A percentile compares a stretch with the other conserved stretches of the same genome.
Evolutionary conservation across 2,113 vertebrate species (phyloP).

Genomic region (Setophaga petechia): DNA sequence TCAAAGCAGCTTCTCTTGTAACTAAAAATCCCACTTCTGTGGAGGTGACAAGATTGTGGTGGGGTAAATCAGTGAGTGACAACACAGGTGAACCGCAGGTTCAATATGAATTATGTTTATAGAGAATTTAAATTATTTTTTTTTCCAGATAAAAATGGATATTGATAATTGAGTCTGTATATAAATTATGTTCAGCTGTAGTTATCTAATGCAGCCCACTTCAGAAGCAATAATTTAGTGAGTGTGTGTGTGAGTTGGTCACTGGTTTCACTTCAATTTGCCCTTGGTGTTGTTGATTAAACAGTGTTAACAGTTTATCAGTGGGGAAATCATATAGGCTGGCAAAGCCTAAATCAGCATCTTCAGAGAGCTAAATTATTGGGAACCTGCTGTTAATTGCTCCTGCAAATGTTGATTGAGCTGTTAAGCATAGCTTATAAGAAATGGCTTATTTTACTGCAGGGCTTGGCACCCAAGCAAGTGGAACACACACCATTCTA

Average conservation of each 20-base stretch:
- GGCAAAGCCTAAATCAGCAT: neutral
- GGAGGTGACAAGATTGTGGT: neutral
- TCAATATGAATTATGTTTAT: neutral
- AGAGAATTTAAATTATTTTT: neutral
- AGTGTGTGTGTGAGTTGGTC: neutral
- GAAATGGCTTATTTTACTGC: neutral
- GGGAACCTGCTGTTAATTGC: neutral
- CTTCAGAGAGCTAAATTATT: neutral
- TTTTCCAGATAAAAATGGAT: neutral
- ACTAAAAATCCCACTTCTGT: neutral
- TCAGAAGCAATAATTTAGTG: neutral
- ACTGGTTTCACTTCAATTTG: neutral
- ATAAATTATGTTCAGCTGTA: neutral
- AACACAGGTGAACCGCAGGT: neutral
- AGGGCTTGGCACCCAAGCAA: neutral
- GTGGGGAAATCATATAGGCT: neutral
- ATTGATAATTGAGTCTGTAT: neutral
- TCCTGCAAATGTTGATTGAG: neutral
- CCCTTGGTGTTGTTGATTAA: neutral
- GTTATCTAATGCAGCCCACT: neutral
- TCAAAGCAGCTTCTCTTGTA: neutral
- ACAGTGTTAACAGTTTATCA: neutral
- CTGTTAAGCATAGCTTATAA: neutral
- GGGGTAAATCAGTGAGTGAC: neutral
- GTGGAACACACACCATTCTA: neutral